Evolutionary conservation across 2,113 vertebrate species (phyloP).

Genomic region (Rallus limicola): DNA sequence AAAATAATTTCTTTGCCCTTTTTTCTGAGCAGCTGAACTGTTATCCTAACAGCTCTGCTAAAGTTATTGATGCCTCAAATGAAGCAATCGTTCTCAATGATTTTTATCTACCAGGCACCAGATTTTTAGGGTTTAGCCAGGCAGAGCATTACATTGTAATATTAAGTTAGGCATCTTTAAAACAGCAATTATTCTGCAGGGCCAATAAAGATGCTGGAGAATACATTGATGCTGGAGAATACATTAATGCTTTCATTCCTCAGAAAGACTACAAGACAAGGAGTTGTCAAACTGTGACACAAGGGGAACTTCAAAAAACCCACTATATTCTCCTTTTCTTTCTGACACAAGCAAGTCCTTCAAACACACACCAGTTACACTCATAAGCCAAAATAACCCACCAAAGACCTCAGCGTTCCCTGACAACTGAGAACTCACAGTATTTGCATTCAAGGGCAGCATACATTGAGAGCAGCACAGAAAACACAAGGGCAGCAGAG

Average conservation of each 20-base stretch:
- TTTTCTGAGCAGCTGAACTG: background rate
- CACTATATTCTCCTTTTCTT: background rate
- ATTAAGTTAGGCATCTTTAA: background rate
- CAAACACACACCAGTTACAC: background rate
- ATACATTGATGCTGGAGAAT: background rate
- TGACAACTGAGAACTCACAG: background rate
- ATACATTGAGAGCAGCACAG: background rate
- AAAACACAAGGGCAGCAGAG: background rate
- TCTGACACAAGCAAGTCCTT: background rate
- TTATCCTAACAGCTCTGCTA: background rate
- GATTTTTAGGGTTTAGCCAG: background rate
- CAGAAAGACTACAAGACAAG: background rate
- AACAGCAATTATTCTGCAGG: background rate
- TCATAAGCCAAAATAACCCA: background rate
- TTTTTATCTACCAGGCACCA: constrained; percentile 12
- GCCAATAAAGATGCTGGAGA: background rate
- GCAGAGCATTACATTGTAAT: background rate
- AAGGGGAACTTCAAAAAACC: too few relatives aligned
- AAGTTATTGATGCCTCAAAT: background rate
- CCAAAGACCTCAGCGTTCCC: background rate
- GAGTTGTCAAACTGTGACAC: background rate
- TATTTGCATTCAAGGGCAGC: background rate
- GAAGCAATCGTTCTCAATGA: background rate
- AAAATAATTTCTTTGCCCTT: background rate
- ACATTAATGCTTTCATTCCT: background rate